Evolutionary conservation across 2,797 vertebrate species (phyloP), one percentile per base, ranked within the genome.

Genomic region (Cacajao melanocephalus): DNA sequence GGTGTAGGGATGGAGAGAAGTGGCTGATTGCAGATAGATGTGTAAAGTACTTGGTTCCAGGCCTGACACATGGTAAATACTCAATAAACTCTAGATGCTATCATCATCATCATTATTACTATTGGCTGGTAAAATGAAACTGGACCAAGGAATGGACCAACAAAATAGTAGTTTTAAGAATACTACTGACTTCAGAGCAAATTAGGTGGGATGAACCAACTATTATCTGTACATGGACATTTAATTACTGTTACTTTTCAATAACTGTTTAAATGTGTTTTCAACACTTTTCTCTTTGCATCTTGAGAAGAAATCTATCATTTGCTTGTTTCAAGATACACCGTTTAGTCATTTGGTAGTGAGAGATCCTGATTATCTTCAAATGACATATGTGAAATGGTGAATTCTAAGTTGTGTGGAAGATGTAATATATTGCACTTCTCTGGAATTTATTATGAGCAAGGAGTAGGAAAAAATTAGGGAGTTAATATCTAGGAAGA

Each of bases 361-460:
- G 94, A 94, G 96, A 90, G 87, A 97, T 97, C 52, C 95, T 97
- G 97, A 97, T 97, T 97, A 97, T 94, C 92, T 97, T 92, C 90
- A 88, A 97, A 96, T 97, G 96, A 97, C 75, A 97, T 92, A 98
- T 97, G 82, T 86, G 92, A 94, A 91, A 89, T 28, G 86, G 46
- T 97, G 61, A 79, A 46, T 94, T 95, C 85, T 94, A 98, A 88
- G 89, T 87, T 79, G 88, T 73, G 44, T 82, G 3, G 64, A 97
- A 91, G 90, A 97, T 88, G 50, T 92, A 97, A 92, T 44, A 61
- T 17, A 2, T 58, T 48, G 72, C 79, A 30, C 87, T 9, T 26
- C 88, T 88, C 61, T 97, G 70, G 73, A 96, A 98, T 98, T 97
- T 96, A 94, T 95, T 95, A 73, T 80, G 76, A 95, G 19, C 46